Evolutionary conservation across 2,888 invertebrate species (phyloP), one percentile per base, ranked within the genome.

Genomic region (Epistrophe grossulariae): DNA sequence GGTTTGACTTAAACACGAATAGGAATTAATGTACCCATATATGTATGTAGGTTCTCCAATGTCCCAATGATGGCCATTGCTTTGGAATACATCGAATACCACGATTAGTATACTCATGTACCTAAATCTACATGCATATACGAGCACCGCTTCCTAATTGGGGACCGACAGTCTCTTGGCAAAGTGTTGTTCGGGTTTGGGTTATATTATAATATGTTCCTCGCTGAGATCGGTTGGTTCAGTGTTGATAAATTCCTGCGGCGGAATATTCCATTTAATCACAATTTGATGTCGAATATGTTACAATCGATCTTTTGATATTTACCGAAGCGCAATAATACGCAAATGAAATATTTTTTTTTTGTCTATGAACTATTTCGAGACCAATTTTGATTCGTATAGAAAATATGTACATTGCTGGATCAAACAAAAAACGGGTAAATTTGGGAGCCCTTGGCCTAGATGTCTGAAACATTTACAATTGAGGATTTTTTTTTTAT

Each of bases 201-300:
- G 73, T 2, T 24, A 31, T 0, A 9, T 35, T 35, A 1, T 8
- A 38, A 59, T 79, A 31, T 85, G 57, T 70, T 57, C 38, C 24
- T 48, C 50, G 77, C 11, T 55, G 43, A 82, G 57, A 71, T 57
- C 68, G 84, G 48, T 59, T 82, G 71, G 79, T 52, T n/a, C n/a
- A n/a, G 79, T 60, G 82, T 71, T 72, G 74, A 72, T 83, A 87
- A 76, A 87, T 87, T 87, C 87, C 79, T 79, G 31, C 35, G 76
- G 76, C 71, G 72, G 71, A 79, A 76, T 87, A 87, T 87, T 83
- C 72, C 76, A 76, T 82, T 87, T 79, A 87, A 87, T 87, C 87
- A 87, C 87, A 83, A 87, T 83, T 87, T 83, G 83, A 87, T 83
- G 82, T 87, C 62, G 76, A 79, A 79, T 76, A 79, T 76, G 87